Evolutionary conservation across 2,113 vertebrate species (phyloP).

Genomic region (Puffinus mauretanicus): DNA sequence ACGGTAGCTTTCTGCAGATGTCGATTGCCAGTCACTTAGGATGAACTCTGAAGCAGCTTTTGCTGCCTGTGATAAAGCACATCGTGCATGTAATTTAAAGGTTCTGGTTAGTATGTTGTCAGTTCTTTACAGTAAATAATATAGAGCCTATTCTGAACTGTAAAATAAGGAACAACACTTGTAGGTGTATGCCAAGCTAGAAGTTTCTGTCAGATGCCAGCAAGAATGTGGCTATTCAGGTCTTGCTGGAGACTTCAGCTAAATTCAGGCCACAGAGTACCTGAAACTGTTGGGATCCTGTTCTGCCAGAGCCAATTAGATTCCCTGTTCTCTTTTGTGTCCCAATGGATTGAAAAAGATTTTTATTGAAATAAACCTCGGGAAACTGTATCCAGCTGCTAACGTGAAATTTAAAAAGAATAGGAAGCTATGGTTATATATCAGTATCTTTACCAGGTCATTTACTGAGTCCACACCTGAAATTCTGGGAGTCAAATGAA

Average conservation of each 20-base stretch:
- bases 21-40: neutral
- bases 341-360: slow-evolving; percentile 13
- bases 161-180: slow-evolving; percentile 20
- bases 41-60: slow-evolving; percentile 6
- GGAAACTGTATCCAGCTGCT: slow-evolving; percentile 42
- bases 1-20: neutral
- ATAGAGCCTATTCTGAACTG: neutral
- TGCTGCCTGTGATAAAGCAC: neutral
- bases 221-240: slow-evolving; percentile 36
- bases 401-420: slow-evolving; percentile 47
- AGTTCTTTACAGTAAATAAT: neutral
- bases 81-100: neutral
- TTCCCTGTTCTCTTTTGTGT: slow-evolving; percentile 22
- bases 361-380: slow-evolving; percentile 31
- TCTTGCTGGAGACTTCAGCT: slow-evolving; percentile 35
- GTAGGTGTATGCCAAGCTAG: neutral
- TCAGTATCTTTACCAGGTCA: neutral
- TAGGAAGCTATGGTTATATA: slow-evolving; percentile 12
- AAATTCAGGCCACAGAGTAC: neutral
- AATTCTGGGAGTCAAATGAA: neutral
- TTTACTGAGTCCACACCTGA: neutral
- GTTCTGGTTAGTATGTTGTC: neutral
- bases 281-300: neutral
- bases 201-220: slow-evolving; percentile 32
- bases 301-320: neutral